Conservation (phyloP, 2,888 invertebrate genomes). For the Drosophila borborema region DNA sequence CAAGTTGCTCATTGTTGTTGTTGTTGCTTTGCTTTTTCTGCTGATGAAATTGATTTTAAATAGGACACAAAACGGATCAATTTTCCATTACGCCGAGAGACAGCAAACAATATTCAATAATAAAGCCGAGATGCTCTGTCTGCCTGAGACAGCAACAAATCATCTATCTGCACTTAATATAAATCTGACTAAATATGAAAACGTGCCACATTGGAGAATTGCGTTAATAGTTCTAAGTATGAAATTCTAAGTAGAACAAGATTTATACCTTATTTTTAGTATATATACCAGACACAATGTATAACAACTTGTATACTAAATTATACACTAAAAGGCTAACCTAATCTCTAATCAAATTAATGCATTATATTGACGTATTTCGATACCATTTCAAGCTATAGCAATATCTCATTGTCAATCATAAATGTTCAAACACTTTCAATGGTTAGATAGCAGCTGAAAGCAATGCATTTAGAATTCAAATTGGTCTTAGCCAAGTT, state of each 20-base stretch:
- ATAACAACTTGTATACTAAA: no score
- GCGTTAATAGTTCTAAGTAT: background rate
- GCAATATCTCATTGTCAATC: background rate
- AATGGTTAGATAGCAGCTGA: conserved; percentile 32
- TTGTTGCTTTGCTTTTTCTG: conserved; percentile 29
- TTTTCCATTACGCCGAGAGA: conserved; percentile 16
- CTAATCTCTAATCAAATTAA: background rate
- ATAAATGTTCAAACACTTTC: background rate
- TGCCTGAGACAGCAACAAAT: background rate
- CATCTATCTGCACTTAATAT: background rate
- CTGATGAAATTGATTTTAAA: conserved; percentile 47
- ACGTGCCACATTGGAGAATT: background rate
- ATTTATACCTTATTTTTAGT: no score
- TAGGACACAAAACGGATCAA: conserved; percentile 38
- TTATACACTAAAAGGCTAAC: no score
- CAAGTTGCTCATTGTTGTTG: conserved; percentile 24
- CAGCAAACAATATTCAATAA: conserved; percentile 21
- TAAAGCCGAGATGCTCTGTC: background rate
- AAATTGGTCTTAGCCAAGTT: conserved; percentile 42
- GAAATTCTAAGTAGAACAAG: background rate
- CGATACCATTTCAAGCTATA: background rate
- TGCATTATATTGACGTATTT: background rate
- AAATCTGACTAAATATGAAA: background rate
- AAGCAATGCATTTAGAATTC: conserved; percentile 37
- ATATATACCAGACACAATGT: no score